These are phyloP conservation scores for Adineta ricciae DNA, from an alignment of 2,888 invertebrate genomes.

Conservation along the genomic window DNA sequence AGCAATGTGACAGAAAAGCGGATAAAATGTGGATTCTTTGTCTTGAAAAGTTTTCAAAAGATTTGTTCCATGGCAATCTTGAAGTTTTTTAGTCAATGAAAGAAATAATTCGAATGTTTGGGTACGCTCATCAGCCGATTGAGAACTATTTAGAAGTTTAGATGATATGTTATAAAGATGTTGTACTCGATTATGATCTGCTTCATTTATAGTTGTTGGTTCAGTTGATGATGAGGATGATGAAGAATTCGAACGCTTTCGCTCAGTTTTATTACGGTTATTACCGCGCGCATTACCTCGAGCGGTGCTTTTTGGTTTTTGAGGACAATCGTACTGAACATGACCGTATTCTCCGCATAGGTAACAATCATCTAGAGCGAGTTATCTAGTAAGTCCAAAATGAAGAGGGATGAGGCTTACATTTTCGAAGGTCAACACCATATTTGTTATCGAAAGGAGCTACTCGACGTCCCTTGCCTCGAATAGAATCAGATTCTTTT, in stretches of 20 bases:
- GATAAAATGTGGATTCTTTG: background rate
- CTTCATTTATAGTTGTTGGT: background rate
- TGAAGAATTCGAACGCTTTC: background rate
- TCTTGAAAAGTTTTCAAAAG: background rate
- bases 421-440: background rate
- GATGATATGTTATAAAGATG: background rate
- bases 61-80: background rate
- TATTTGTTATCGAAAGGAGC: background rate
- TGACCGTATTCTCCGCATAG: conserved; percentile 12
- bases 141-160: background rate
- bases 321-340: background rate
- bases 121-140: background rate
- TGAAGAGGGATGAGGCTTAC: background rate
- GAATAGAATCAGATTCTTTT: background rate
- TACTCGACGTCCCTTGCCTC: background rate
- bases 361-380: background rate
- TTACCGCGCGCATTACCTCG: background rate
- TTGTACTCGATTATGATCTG: background rate
- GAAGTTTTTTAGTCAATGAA: background rate
- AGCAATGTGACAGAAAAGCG: background rate
- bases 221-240: background rate
- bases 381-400: background rate
- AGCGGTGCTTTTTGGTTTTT: background rate
- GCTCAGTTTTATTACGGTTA: background rate
- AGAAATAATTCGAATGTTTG: background rate